Base-by-base conservation (phyloP, 2,113 vertebrate genomes). In the Chaetodon auriga region DNA sequence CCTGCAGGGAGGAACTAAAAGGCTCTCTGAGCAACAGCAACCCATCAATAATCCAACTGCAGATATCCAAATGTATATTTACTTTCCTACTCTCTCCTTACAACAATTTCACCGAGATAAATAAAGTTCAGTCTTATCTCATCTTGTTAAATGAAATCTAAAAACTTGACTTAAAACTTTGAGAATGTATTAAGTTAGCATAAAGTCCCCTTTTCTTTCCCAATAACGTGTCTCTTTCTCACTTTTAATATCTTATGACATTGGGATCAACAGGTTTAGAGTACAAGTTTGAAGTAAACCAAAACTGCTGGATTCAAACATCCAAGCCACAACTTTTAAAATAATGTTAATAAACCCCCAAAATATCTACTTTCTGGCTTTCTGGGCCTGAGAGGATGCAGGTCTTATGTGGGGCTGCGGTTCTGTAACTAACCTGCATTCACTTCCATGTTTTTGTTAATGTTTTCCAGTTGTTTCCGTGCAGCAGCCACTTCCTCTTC, bases 371-470 rank as follows among this genome's bases (percentile, higher is more conserved):
- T 30, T 30, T 58, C 14, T 3, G 3, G 12, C 6, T 55, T 14
- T 53, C 55, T 35, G 38, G 45, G 15, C 21, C n/a, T 45, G 53
- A 21, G 16, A 14, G 14, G 14, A 46, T 18, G 53, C 5, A 1
- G 0, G 16, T 23, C 5, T 21, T 13, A 45, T 55, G 19, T 30
- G 7, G 5, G 9, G 12, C 16, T 70, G 64, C 30, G 25, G 4
- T 7, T 75, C 13, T 23, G 21, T 36, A 1, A 53, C 86, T 63
- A 21, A 94, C 97, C 96, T 89, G 78, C 86, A 35, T 96, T 96
- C 65, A 91, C 92, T 3, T 95, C 92, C 95, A 97, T 94, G 92
- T 77, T 97, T 71, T 96, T 91, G 87, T 93, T 96, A 45, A 97
- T 46, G 60, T 18, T 63, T 0, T 94, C 94, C 69, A 99, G 74